phyloP scores from a whole-genome alignment of 64 coral and sea anemone species.

The Anthopleura sola region DNA sequence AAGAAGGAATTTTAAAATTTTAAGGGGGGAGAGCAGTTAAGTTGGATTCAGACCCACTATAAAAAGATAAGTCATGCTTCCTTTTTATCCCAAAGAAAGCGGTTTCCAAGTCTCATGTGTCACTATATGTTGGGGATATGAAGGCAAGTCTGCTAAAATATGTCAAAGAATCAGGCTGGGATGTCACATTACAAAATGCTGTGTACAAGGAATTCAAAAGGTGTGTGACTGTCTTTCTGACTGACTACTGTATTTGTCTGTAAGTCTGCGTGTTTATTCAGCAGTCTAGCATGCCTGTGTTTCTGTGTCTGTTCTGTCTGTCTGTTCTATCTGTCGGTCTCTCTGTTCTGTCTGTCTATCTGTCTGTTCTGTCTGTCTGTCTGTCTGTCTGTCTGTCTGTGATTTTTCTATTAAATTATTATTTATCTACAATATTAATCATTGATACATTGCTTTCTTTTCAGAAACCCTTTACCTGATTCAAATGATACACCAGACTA shows the following conservation, averaged over 20 bases:
- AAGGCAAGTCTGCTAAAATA: constrained; percentile 55
- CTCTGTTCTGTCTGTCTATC: too few species aligned
- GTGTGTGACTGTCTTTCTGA: constrained; percentile 20
- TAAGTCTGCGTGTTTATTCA: not conserved
- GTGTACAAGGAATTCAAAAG: constrained; percentile 64
- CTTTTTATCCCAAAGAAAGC: constrained; percentile 57
- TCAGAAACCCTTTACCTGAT: constrained; percentile 23
- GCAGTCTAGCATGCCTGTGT: not conserved
- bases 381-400: not conserved
- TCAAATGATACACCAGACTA: constrained; percentile 14
- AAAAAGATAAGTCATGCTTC: too few species aligned
- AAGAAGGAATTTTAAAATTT: too few species aligned
- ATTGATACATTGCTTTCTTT: not conserved
- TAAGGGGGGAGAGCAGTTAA: too few species aligned
- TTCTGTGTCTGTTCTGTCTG: too few species aligned
- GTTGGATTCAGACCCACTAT: too few species aligned
- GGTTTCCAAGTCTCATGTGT: constrained; percentile 69
- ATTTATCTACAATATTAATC: too few species aligned
- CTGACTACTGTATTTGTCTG: not conserved
- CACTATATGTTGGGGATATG: constrained; percentile 57
- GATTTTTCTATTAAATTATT: not conserved
- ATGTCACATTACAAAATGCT: constrained; percentile 75
- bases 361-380: not conserved
- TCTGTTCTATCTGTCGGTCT: not conserved
- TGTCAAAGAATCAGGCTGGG: constrained; percentile 76